Evolutionary conservation across 35 echinoderm and acorn worm species (phyloP).

Genomic region (Chiridota heheva): DNA sequence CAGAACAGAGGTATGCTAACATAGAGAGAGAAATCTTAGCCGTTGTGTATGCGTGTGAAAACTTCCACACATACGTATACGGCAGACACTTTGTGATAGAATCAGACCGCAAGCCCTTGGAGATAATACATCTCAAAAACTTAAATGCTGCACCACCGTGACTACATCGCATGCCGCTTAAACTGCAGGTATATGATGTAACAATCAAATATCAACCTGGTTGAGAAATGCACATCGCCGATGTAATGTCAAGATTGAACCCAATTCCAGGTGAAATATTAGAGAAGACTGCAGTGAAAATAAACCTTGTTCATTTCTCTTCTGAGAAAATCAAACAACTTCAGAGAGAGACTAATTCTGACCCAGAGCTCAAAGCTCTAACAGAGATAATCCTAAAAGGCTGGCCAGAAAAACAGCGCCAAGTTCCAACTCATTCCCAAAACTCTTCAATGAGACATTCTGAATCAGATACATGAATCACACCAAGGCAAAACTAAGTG

Average conservation of each 20-base stretch:
- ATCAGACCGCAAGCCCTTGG: conserved; percentile 2
- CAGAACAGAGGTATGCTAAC: conserved; percentile 60
- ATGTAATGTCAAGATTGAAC: conserved; percentile 35
- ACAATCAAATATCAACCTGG: conserved; percentile 23
- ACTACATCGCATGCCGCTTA: conserved; percentile 52
- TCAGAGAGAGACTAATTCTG: conserved; percentile 14
- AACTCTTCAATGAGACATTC: background rate
- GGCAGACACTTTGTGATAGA: conserved; percentile 35
- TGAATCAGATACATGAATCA: conserved; percentile 46
- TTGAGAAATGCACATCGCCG: conserved; percentile 29
- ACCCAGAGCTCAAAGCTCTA: conserved; percentile 22
- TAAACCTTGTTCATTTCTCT: conserved; percentile 39
- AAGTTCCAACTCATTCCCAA: conserved; percentile 21
- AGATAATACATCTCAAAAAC: conserved; percentile 42
- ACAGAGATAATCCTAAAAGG: conserved; percentile 15
- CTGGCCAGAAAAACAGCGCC: conserved; percentile 3
- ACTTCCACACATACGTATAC: conserved; percentile 63
- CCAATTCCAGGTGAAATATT: conserved; percentile 2
- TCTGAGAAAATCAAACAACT: background rate
- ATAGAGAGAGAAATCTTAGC: conserved; percentile 61
- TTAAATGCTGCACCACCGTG: conserved; percentile 33
- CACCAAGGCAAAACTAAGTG: conserved; percentile 55
- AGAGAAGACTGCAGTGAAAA: background rate
- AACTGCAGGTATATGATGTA: conserved; percentile 44
- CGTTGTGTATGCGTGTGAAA: conserved; percentile 60